Percentiles rank a stretch among this genome's conserved stretches.
phyloP scores from a whole-genome alignment of 2,797 vertebrate genomes.

The Sardinella longiceps region DNA sequence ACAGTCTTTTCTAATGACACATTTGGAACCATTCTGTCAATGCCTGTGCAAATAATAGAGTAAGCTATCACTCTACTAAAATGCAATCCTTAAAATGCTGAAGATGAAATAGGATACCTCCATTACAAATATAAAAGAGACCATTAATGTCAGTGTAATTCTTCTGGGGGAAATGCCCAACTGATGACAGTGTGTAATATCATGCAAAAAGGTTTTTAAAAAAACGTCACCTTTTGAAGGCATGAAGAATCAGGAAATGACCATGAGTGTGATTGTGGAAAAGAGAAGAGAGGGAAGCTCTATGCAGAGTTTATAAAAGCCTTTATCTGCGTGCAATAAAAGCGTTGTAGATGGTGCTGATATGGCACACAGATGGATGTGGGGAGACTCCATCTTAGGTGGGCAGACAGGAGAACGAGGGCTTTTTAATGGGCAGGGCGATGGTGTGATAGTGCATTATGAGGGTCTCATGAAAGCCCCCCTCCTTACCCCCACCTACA shows the following conservation, averaged over 20 bases:
- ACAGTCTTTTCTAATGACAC: neutral
- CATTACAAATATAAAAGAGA: no score
- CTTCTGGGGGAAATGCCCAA: no score
- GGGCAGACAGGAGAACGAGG: constrained; percentile 33
- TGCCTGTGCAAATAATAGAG: no score
- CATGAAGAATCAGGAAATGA: no score
- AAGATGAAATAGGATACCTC: neutral
- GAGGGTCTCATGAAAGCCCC: constrained; percentile 35
- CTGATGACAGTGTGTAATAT: no score
- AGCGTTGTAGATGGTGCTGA: constrained; percentile 33
- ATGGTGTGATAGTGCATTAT: constrained; percentile 39
- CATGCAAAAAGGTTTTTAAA: no score
- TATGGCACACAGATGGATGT: constrained; percentile 23
- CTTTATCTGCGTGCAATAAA: constrained; percentile 32
- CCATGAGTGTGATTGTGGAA: neutral
- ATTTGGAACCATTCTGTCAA: neutral
- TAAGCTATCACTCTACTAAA: neutral
- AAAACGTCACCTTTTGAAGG: no score
- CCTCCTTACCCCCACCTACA: neutral
- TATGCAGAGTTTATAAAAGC: neutral
- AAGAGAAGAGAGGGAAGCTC: neutral
- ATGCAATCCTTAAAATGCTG: neutral
- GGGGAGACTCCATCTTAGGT: constrained; percentile 7
- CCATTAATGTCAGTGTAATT: no score
- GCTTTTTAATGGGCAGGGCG: constrained; percentile 18